Evolutionary conservation across 2,113 vertebrate genomes (phyloP).

Genomic region (Sapajus apella): DNA sequence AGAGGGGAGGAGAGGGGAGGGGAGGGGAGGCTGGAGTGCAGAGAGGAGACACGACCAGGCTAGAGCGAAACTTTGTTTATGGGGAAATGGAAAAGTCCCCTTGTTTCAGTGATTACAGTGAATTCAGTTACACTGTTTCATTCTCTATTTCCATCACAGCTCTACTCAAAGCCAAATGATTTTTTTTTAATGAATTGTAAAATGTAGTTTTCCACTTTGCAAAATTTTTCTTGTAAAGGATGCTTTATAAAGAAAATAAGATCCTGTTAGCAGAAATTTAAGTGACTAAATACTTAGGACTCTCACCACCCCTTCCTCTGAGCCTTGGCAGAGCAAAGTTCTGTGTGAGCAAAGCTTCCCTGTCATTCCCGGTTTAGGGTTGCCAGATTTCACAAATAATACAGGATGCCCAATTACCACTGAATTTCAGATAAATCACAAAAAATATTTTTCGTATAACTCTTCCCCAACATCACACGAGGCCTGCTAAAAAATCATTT

Average conservation of each 20-base stretch:
- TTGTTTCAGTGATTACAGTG: not conserved
- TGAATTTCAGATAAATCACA: not conserved
- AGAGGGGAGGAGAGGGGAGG: too few relatives aligned
- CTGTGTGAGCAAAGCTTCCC: not conserved
- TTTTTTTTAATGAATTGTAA: conserved; percentile 34
- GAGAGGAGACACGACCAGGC: too few relatives aligned
- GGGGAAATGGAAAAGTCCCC: not conserved
- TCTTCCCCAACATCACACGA: not conserved
- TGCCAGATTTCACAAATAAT: conserved; percentile 10
- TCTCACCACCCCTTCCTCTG: not conserved
- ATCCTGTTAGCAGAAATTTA: conserved; percentile 44
- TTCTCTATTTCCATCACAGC: conserved; percentile 29
- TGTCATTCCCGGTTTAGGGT: not conserved
- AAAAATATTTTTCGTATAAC: not conserved
- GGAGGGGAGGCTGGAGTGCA: too few relatives aligned
- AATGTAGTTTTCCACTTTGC: conserved; percentile 25
- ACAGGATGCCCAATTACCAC: not conserved
- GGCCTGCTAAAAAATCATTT: not conserved
- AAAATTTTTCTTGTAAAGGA: conserved; percentile 53
- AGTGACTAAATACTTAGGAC: not conserved
- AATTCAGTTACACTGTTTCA: conserved; percentile 10
- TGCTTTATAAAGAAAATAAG: conserved; percentile 60
- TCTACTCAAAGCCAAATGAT: conserved; percentile 32
- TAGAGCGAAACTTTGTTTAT: not conserved
- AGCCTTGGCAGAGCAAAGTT: not conserved